A percentile compares a stretch with the other conserved stretches of the same genome.
Conservation (phyloP, 2,797 vertebrate genomes). For the Siniperca undulata region DNA sequence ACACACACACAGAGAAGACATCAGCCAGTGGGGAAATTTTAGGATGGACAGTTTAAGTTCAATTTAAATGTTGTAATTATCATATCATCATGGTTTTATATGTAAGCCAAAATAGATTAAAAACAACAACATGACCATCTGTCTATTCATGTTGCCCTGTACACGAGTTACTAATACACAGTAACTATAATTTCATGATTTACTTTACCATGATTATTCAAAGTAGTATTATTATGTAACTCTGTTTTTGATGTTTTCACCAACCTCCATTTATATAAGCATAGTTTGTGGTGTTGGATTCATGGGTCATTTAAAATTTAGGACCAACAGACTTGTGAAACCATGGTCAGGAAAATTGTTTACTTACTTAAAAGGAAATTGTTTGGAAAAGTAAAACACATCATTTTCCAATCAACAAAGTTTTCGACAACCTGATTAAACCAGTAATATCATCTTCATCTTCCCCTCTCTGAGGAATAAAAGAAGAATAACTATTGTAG, state of each 20-base stretch:
- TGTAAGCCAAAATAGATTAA: neutral
- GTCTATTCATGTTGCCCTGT: neutral
- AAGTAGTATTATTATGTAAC: neutral
- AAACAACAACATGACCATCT: neutral
- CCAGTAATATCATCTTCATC: constrained; percentile 55
- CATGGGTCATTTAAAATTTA: neutral
- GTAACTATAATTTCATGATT: neutral
- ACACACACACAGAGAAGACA: neutral
- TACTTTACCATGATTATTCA: neutral
- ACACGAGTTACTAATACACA: neutral
- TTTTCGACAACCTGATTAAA: constrained; percentile 65
- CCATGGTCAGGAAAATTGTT: neutral
- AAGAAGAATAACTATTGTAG: constrained; percentile 21
- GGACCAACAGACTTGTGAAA: neutral
- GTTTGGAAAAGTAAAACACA: neutral
- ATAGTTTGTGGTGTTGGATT: neutral
- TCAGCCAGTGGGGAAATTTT: neutral
- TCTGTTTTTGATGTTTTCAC: neutral
- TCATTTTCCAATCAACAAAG: constrained; percentile 71
- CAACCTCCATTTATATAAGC: neutral
- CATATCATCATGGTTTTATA: neutral
- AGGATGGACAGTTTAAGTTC: neutral
- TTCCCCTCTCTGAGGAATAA: constrained; percentile 41
- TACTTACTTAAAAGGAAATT: no score
- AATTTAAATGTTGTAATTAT: neutral